Base-by-base conservation (phyloP, 2,888 invertebrate species). In the Pseudococcus longispinus region DNA sequence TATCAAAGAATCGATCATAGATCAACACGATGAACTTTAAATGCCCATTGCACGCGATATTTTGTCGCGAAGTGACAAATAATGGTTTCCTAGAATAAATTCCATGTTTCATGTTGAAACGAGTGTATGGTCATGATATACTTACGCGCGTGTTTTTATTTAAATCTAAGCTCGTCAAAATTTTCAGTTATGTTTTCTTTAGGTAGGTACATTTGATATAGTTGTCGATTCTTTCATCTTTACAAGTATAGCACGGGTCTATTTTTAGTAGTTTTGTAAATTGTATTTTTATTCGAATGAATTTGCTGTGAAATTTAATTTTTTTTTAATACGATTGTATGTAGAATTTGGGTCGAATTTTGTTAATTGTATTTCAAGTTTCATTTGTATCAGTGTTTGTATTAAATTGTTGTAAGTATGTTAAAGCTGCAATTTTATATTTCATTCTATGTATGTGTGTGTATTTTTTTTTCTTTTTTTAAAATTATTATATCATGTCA, bases 11-110 rank as follows among this genome's bases (percentile, higher is more conserved):
- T 26, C 85, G 2, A 37, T 77, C 6, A 82, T 65, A 3, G 84
- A 84, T 44, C 87, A 88, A 70, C 88, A 88, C 77, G 88, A 88
- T 82, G 88, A 88, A 86, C 70, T 88, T 32, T 88, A 88, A 87
- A 83, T 18, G 18, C 5, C 8, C 37, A 37, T 37, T 70, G 70
- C 70, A 60, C 23, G 23, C 11, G 9, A 26, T 15, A 5, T 20
- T 70, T 70, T 29, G 20, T 70, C 29, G 70, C 18, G 18, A 29
- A 29, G 29, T 15, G 70, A 15, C 70, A 70, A 70, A 26, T 70
- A 4, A 70, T 29, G 26, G 29, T 29, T 26, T 70, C 70, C 29
- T 70, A 2, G 4, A 29, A 29, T 6, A 70, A 26, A 65, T 29
- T 70, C 29, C 70, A 29, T 70, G 70, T 70, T 70, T 70, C 70